A percentile compares a stretch with the other conserved stretches of the same genome.
phyloP scores from a whole-genome alignment of 2,113 vertebrate species.

The Bettongia penicillata region DNA sequence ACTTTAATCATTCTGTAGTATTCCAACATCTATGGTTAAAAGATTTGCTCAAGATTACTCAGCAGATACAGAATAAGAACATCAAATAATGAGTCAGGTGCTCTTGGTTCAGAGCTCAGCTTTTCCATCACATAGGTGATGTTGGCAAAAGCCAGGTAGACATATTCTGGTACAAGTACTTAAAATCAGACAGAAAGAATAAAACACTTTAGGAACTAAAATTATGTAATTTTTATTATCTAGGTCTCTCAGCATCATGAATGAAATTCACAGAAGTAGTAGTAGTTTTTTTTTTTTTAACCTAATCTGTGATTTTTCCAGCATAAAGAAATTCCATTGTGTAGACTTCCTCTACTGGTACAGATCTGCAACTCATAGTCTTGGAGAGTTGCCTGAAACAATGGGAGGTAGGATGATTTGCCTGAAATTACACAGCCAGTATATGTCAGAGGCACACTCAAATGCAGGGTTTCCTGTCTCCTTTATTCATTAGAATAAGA shows the following conservation, averaged over 20 bases:
- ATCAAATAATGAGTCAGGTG: background rate
- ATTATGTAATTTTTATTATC: background rate
- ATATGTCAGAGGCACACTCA: background rate
- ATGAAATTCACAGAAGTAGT: background rate
- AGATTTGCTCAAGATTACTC: background rate
- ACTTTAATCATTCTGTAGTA: background rate
- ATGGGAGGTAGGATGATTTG: background rate
- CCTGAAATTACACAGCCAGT: background rate
- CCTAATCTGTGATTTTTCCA: background rate
- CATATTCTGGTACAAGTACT: background rate
- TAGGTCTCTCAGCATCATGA: no score
- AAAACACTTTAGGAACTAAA: background rate
- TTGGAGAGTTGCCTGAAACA: background rate
- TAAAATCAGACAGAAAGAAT: background rate
- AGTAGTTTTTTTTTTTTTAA: background rate
- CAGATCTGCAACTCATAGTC: background rate
- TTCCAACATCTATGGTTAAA: background rate
- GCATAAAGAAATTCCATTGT: background rate
- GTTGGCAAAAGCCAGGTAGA: background rate
- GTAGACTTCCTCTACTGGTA: background rate
- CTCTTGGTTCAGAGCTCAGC: background rate
- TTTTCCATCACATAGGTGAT: background rate
- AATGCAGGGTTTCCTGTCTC: background rate
- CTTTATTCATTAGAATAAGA: background rate
- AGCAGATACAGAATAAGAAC: background rate